Evolutionary conservation across 64 coral and sea anemone genomes (phyloP).

Genomic region (Pocillopora damicornis): DNA sequence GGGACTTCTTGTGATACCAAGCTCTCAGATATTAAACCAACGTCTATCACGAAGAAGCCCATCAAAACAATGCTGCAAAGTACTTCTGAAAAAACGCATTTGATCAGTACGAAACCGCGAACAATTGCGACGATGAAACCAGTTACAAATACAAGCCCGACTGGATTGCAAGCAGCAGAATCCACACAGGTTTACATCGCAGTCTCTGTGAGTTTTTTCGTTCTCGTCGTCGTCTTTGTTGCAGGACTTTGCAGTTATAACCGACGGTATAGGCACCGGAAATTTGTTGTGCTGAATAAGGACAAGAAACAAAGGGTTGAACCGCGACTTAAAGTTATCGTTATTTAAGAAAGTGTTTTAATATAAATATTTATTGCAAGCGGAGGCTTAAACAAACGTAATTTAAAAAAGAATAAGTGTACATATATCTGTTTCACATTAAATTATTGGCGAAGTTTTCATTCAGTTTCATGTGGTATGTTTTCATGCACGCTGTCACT

Average conservation of each 20-base stretch:
- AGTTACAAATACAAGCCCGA: neutral
- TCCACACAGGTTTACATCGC: neutral
- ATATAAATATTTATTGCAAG: neutral
- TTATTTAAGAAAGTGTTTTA: neutral
- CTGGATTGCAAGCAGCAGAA: neutral
- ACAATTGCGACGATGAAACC: neutral
- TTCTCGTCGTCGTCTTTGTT: neutral
- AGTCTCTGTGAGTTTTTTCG: neutral
- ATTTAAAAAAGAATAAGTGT: neutral
- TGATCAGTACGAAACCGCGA: neutral
- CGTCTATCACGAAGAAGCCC: neutral
- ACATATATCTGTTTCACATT: neutral
- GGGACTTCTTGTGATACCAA: slow-evolving; percentile 8
- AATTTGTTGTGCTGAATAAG: slow-evolving; percentile 14
- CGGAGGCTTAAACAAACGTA: neutral
- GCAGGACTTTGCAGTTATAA: neutral
- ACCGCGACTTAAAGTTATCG: neutral
- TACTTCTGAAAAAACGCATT: neutral
- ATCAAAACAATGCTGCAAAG: neutral
- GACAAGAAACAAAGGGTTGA: neutral
- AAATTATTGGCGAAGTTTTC: neutral
- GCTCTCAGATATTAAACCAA: neutral
- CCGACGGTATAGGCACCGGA: neutral
- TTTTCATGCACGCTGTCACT: neutral
- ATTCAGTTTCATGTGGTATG: neutral